Evolutionary conservation across 2,888 invertebrate genomes (phyloP).

Genomic region (Loripinus fragilis): DNA sequence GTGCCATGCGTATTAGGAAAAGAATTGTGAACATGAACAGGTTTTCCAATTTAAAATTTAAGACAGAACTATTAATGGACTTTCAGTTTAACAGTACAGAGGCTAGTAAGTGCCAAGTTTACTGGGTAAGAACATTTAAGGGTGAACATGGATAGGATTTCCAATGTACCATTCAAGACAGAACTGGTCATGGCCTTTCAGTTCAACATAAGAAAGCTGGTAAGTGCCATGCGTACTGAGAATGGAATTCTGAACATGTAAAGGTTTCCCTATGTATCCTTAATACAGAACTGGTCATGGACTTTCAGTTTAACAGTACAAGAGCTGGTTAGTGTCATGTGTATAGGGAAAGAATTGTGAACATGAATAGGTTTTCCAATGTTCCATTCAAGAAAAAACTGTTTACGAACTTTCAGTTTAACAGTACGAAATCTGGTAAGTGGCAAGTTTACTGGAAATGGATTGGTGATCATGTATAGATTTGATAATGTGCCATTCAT

Average conservation of each 20-base stretch:
- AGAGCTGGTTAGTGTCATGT: neutral
- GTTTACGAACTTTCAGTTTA: slow-evolving; percentile 48
- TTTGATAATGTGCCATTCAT: no score
- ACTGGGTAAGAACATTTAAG: slow-evolving; percentile 53
- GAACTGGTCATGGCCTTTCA: slow-evolving; percentile 49
- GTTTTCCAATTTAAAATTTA: slow-evolving; percentile 56
- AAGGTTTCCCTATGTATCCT: slow-evolving; percentile 56
- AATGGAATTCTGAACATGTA: slow-evolving; percentile 62
- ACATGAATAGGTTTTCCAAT: slow-evolving; percentile 61
- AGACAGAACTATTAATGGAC: slow-evolving; percentile 43
- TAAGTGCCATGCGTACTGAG: slow-evolving; percentile 50
- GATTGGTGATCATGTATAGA: no score
- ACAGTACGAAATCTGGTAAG: slow-evolving; percentile 15
- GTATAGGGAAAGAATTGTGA: slow-evolving; percentile 55
- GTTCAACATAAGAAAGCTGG: no score
- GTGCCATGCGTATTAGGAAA: no score
- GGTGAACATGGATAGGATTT: slow-evolving; percentile 63
- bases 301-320: slow-evolving; percentile 40
- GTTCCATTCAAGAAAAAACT: slow-evolving; percentile 49
- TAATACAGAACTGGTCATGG: slow-evolving; percentile 49
- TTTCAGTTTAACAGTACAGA: slow-evolving; percentile 41
- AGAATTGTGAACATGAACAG: slow-evolving; percentile 64
- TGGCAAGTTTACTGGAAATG: no score
- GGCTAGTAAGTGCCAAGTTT: slow-evolving; percentile 40
- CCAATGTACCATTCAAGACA: slow-evolving; percentile 48